Evolutionary conservation across 2,888 invertebrate genomes (phyloP).

Genomic region (Scelioninae gen. 1): DNA sequence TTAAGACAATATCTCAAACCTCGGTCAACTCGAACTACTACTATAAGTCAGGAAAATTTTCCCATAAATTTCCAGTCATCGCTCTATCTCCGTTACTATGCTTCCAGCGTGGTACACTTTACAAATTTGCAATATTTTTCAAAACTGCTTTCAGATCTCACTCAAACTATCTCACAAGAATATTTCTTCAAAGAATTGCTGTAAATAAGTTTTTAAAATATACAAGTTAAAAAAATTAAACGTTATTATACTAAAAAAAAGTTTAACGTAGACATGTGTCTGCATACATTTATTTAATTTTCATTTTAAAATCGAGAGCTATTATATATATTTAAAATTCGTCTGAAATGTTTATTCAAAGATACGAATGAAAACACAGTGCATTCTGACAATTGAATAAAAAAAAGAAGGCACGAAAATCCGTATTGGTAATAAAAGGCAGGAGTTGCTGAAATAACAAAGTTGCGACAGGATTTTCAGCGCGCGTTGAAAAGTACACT

Average conservation of each 20-base stretch:
- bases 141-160: too few relatives aligned
- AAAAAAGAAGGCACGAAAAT: background rate
- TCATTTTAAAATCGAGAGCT: too few relatives aligned
- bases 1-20: constrained; percentile 70
- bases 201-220: too few relatives aligned
- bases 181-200: too few relatives aligned
- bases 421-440: constrained; percentile 6
- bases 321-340: background rate
- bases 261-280: too few relatives aligned
- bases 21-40: constrained; percentile 36
- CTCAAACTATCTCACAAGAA: too few relatives aligned
- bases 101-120: too few relatives aligned
- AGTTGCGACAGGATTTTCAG: constrained; percentile 30
- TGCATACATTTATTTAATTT: too few relatives aligned
- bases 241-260: too few relatives aligned
- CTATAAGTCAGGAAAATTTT: constrained; percentile 13
- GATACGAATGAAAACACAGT: constrained; percentile 7
- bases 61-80: background rate
- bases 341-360: constrained; percentile 9
- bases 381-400: background rate
- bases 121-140: too few relatives aligned
- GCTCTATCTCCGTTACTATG: background rate
- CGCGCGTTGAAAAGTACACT: constrained; percentile 10
- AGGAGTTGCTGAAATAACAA: constrained; percentile 33
- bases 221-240: too few relatives aligned